Conservation (phyloP, 2,888 invertebrate genomes). For the Geotrupes spiniger region DNA sequence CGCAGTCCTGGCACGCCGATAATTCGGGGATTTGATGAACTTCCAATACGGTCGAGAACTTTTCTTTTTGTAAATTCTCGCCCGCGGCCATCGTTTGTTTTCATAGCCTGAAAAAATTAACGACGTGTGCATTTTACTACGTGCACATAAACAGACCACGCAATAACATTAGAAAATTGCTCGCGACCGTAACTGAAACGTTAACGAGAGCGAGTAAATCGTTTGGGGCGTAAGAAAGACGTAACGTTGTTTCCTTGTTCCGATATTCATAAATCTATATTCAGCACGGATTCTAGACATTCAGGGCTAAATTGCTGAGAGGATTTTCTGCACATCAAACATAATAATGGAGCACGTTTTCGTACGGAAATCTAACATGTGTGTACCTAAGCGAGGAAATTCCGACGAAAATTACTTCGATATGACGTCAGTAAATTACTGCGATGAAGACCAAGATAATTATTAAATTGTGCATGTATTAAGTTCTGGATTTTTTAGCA, state of each 20-base stretch:
- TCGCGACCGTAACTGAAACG: no score
- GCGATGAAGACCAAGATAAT: background rate
- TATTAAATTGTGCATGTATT: no score
- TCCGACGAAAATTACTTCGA: slow-evolving; percentile 11
- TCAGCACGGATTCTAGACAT: slow-evolving; percentile 22
- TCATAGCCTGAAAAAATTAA: no score
- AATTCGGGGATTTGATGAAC: slow-evolving; percentile 17
- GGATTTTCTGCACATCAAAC: slow-evolving; percentile 36
- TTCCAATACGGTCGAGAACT: slow-evolving; percentile 15
- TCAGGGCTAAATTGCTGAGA: slow-evolving; percentile 33
- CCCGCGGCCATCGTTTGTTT: no score
- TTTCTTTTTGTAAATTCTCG: slow-evolving; percentile 13
- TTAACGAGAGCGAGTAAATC: no score
- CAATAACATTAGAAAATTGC: no score
- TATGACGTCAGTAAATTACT: slow-evolving; percentile 7
- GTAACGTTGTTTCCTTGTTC: no score
- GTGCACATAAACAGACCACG: no score
- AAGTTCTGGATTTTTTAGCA: no score
- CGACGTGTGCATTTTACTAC: no score
- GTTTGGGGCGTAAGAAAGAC: no score
- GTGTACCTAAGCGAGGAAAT: slow-evolving; percentile 12
- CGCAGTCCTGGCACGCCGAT: slow-evolving; percentile 6
- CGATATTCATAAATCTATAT: slow-evolving; percentile 25
- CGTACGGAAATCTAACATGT: slow-evolving; percentile 16
- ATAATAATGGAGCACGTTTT: slow-evolving; percentile 35